Conservation (phyloP, 2,797 vertebrate species). For the Fundulus diaphanus region DNA sequence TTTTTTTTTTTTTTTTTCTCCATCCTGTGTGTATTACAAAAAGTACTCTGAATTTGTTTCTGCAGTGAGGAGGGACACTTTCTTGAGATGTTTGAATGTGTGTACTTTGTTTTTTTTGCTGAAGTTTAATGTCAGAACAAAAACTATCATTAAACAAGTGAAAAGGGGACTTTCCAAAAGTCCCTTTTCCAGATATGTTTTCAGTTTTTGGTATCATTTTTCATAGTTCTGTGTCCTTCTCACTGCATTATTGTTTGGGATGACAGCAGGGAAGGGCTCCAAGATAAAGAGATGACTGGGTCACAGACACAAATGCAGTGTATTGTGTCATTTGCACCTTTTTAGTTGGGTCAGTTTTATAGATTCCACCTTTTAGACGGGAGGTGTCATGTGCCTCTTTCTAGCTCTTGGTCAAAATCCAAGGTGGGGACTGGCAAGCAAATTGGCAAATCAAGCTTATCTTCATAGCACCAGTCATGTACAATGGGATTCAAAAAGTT, state of each 20-base stretch:
- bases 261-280: neutral
- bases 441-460: neutral
- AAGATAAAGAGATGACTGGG: neutral
- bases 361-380: neutral
- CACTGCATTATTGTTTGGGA: neutral
- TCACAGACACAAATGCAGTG: neutral
- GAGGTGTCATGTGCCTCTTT: neutral
- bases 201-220: neutral
- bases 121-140: neutral
- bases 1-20: neutral
- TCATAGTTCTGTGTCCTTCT: neutral
- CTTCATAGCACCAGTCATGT: neutral
- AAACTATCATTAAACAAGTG: neutral
- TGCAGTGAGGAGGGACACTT: neutral
- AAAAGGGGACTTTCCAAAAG: neutral
- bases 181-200: neutral
- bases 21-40: neutral
- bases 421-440: neutral
- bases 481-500: neutral
- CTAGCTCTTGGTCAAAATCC: neutral
- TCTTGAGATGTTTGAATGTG: neutral
- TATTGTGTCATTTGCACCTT: neutral
- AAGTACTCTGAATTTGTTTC: neutral
- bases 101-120: neutral
- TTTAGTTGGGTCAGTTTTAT: neutral